Percentiles rank a stretch among this genome's conserved stretches.
These are phyloP conservation scores for Adineta ricciae DNA, from an alignment of 2,888 invertebrate species.

Conservation along the genomic window DNA sequence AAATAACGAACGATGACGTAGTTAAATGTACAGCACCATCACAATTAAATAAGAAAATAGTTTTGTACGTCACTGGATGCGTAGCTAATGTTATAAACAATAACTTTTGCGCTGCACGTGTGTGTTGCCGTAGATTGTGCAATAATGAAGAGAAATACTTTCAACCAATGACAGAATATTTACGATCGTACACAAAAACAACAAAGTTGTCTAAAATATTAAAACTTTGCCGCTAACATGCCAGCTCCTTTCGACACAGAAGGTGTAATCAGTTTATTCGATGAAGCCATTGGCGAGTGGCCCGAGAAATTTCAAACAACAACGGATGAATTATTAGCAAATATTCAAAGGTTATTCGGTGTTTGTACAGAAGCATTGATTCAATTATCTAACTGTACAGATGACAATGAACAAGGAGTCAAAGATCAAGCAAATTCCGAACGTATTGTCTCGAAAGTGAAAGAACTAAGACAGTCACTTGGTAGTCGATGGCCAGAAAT, in stretches of 20 bases:
- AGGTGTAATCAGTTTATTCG: not conserved
- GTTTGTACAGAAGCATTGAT: not conserved
- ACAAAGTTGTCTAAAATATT: too few relatives aligned
- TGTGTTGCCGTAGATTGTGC: too few relatives aligned
- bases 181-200: too few relatives aligned
- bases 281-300: not conserved
- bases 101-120: too few relatives aligned
- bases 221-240: too few relatives aligned
- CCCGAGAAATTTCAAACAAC: not conserved
- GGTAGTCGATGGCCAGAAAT: not conserved
- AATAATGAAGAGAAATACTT: too few relatives aligned
- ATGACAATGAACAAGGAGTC: not conserved
- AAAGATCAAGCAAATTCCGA: not conserved
- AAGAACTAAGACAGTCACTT: not conserved
- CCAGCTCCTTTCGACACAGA: not conserved
- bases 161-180: too few relatives aligned
- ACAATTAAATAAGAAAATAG: too few relatives aligned
- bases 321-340: not conserved
- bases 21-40: too few relatives aligned
- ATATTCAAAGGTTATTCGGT: not conserved
- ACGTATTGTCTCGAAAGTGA: not conserved
- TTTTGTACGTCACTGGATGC: too few relatives aligned
- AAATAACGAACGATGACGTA: too few relatives aligned
- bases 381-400: not conserved
- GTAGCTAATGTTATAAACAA: too few relatives aligned